phyloP scores from a whole-genome alignment of 2,888 invertebrate genomes.

The Hirtodrosophila histrioides region DNA sequence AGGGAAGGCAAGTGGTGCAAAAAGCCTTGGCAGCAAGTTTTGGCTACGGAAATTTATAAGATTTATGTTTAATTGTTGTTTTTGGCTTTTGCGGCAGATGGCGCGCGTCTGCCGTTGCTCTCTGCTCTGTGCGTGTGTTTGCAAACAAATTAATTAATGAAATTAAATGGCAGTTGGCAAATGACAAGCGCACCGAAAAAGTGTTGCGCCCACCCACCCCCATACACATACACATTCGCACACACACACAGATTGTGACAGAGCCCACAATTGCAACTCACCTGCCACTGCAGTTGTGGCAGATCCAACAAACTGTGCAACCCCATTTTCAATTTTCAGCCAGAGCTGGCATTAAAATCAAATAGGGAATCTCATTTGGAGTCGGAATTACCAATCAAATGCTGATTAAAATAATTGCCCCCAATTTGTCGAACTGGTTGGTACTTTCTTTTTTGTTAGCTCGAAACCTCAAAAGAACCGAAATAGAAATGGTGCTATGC shows the following conservation, averaged over 20 bases:
- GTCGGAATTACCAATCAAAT: constrained; percentile 33
- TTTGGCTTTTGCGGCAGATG: constrained; percentile 77
- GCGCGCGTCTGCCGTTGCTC: constrained; percentile 40
- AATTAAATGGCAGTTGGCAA: constrained; percentile 75
- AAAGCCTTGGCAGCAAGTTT: constrained; percentile 76
- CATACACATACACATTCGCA: constrained; percentile 4
- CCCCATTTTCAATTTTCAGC: constrained; percentile 3
- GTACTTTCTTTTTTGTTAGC: background rate
- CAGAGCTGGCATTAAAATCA: background rate
- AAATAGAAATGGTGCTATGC: constrained; percentile 14
- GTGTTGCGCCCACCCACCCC: constrained; percentile 14
- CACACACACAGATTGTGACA: no score
- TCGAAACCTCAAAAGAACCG: background rate
- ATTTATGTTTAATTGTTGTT: constrained; percentile 79
- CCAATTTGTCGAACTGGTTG: constrained; percentile 34
- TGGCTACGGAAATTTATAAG: constrained; percentile 78
- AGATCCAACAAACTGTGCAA: constrained; percentile 15
- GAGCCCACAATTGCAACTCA: background rate
- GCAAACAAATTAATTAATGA: constrained; percentile 77
- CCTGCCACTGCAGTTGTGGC: constrained; percentile 7
- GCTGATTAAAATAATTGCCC: constrained; percentile 44
- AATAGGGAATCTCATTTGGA: constrained; percentile 2
- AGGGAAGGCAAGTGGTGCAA: constrained; percentile 34
- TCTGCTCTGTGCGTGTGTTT: constrained; percentile 36
- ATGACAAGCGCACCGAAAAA: constrained; percentile 61